Conservation (phyloP, 2,113 vertebrate genomes). For the Odocoileus virginianus region DNA sequence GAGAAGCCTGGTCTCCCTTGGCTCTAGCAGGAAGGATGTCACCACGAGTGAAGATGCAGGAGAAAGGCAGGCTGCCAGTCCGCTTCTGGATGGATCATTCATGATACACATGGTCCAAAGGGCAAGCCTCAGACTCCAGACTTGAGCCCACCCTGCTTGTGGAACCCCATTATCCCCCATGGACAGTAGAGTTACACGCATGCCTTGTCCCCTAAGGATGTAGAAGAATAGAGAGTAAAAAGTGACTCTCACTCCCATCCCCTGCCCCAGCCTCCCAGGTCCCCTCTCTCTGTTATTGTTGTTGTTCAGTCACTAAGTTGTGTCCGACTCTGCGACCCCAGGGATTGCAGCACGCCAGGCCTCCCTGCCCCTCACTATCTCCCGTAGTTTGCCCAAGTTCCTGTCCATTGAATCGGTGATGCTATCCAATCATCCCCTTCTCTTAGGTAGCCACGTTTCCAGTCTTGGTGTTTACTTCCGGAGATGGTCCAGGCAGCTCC, state of each 20-base stretch:
- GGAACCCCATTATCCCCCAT: neutral
- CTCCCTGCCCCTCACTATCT: neutral
- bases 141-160: neutral
- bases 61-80: neutral
- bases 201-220: neutral
- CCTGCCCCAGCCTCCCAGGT: too few species aligned
- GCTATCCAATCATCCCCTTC: neutral
- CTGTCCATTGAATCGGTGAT: neutral
- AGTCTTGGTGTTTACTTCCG: neutral
- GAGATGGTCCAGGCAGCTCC: neutral
- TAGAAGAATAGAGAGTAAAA: neutral
- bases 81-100: rapidly evolving
- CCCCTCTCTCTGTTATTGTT: neutral
- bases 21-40: neutral
- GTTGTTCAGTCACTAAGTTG: neutral
- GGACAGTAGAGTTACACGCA: too few species aligned
- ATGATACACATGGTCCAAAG: neutral
- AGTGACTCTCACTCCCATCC: neutral
- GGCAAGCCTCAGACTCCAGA: neutral
- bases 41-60: too few species aligned
- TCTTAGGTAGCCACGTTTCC: too few species aligned
- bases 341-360: neutral
- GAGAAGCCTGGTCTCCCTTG: neutral
- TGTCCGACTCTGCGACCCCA: neutral
- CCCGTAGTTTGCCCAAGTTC: neutral